Evolutionary conservation across 2,797 vertebrate genomes (phyloP).

Genomic region (Spondyliosoma cantharus): DNA sequence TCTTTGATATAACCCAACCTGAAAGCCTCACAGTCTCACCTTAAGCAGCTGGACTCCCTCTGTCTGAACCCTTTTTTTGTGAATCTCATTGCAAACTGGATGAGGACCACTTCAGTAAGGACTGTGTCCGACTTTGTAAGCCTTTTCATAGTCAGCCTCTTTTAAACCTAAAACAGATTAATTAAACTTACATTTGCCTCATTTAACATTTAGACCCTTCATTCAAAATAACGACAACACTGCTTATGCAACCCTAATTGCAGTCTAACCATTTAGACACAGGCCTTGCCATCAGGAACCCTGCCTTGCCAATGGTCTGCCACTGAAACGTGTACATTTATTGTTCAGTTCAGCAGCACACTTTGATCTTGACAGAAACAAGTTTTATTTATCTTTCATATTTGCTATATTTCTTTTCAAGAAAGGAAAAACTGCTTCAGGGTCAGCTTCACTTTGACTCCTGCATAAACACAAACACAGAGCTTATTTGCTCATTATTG

Average conservation of each 20-base stretch:
- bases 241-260: neutral
- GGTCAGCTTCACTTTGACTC: slow-evolving; percentile 3
- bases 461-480: slow-evolving; percentile 6
- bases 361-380: neutral
- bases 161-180: slow-evolving; percentile 11
- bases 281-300: neutral
- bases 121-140: slow-evolving; percentile 4
- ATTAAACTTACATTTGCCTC: slow-evolving; percentile 2
- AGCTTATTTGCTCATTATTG: neutral
- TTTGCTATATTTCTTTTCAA: neutral
- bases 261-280: neutral
- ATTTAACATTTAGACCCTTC: neutral
- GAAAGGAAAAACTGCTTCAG: neutral
- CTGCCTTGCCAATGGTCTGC: neutral
- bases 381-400: neutral
- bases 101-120: slow-evolving; percentile 9
- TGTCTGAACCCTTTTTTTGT: slow-evolving; percentile 19
- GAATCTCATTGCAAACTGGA: neutral
- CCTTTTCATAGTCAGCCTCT: neutral
- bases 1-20: slow-evolving; percentile 42
- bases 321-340: neutral
- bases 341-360: neutral
- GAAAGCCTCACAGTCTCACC: slow-evolving; percentile 30
- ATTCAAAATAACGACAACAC: neutral
- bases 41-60: slow-evolving; percentile 38